Conservation (phyloP, 1,140 invertebrate genomes). For the Pachypsylla venusta region DNA sequence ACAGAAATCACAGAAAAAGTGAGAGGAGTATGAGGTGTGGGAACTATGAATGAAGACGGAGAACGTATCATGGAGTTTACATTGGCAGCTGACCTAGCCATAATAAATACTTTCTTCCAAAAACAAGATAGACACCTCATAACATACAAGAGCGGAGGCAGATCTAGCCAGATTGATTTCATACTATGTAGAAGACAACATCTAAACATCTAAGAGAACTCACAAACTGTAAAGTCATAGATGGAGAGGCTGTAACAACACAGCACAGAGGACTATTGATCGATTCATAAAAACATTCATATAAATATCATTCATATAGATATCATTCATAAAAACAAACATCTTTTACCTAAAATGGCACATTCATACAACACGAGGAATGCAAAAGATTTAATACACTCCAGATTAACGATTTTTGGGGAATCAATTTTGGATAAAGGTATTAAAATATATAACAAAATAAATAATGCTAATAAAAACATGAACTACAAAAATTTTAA, state of each 20-base stretch:
- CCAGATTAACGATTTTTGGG: no score
- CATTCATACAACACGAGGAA: no score
- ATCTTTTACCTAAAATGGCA: no score
- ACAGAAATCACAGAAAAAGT: background rate
- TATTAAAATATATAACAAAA: no score
- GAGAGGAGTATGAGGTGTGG: background rate
- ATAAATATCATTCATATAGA: no score
- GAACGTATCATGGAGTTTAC: background rate
- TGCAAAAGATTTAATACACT: no score
- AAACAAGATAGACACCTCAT: background rate
- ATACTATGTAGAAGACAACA: background rate
- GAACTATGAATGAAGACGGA: background rate
- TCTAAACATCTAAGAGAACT: background rate
- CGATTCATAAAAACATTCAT: no score
- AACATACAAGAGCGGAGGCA: slow-evolving; percentile 1
- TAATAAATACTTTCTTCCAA: background rate
- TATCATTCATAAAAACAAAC: no score
- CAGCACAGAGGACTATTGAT: background rate
- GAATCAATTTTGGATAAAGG: no score
- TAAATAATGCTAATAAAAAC: no score
- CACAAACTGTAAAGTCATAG: background rate
- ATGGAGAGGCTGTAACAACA: background rate
- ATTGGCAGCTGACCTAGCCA: background rate
- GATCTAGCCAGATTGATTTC: background rate
- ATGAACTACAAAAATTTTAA: no score